Conservation (phyloP, 2,113 vertebrate genomes). For the Melanocharis versteri region DNA sequence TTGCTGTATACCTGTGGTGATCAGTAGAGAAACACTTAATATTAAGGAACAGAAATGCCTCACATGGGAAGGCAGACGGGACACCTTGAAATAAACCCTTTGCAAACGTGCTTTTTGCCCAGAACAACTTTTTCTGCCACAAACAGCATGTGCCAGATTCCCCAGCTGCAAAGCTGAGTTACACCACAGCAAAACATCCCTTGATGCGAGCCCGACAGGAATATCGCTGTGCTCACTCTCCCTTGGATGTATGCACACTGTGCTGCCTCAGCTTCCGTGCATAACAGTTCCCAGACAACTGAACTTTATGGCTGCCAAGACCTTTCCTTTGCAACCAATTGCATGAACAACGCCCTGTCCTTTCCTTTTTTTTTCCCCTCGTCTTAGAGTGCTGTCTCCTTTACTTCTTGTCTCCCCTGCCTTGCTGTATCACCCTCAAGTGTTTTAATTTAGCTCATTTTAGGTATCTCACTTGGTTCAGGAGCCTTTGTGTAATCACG, state of each 20-base stretch:
- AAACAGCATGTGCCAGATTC: background rate
- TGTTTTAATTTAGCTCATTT: background rate
- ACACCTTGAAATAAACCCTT: background rate
- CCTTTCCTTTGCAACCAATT: background rate
- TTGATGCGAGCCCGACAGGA: background rate
- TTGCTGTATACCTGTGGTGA: background rate
- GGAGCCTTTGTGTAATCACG: background rate
- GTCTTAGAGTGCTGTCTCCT: background rate
- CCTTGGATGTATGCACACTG: background rate
- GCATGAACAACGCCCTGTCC: background rate
- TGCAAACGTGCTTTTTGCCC: background rate
- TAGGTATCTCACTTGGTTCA: background rate
- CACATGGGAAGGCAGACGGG: background rate
- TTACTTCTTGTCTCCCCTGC: background rate
- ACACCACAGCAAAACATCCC: background rate
- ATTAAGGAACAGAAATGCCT: background rate
- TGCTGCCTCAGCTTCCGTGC: background rate
- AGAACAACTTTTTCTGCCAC: background rate
- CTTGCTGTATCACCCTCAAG: background rate
- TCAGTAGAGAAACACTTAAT: background rate
- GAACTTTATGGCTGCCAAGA: background rate
- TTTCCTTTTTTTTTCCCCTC: background rate
- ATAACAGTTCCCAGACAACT: background rate
- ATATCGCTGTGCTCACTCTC: background rate
- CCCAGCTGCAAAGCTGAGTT: background rate